Evolutionary conservation across 2,888 invertebrate genomes (phyloP).

Genomic region (Troides aeacus): DNA sequence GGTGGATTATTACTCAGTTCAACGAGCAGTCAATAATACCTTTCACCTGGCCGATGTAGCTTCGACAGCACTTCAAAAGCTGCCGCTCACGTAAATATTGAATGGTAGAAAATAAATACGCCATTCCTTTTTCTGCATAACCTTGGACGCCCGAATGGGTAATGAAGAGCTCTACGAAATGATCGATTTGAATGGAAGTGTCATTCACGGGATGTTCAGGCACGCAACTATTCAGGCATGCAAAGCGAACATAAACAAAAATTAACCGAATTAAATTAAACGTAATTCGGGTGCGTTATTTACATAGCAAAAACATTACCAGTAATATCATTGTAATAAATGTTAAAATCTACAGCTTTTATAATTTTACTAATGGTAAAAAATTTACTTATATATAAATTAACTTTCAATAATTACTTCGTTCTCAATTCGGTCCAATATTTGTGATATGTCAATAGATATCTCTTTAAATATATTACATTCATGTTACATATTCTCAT

Average conservation of each 20-base stretch:
- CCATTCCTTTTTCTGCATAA: conserved; percentile 17
- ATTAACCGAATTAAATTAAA: conserved; percentile 20
- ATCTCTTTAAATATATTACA: too few species aligned
- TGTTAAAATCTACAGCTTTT: neutral
- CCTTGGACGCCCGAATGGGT: conserved; percentile 22
- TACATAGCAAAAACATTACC: neutral
- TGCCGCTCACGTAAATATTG: conserved; percentile 27
- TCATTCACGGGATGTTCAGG: conserved; percentile 20
- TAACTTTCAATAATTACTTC: too few species aligned
- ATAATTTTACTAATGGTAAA: too few species aligned
- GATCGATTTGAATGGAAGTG: conserved; percentile 21
- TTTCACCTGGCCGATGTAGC: conserved; percentile 41
- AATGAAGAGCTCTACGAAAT: conserved; percentile 22
- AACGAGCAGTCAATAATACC: conserved; percentile 44
- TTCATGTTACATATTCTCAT: too few species aligned
- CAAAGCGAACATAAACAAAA: conserved; percentile 19
- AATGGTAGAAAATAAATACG: conserved; percentile 13
- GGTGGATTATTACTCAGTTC: conserved; percentile 25
- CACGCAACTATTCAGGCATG: conserved; percentile 17
- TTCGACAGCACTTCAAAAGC: conserved; percentile 44
- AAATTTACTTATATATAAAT: too few species aligned
- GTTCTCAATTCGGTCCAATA: too few species aligned
- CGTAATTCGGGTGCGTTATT: conserved; percentile 2
- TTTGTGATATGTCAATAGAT: too few species aligned
- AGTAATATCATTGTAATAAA: neutral